phyloP scores from a whole-genome alignment of 2,113 vertebrate species.

The Sturnus vulgaris region DNA sequence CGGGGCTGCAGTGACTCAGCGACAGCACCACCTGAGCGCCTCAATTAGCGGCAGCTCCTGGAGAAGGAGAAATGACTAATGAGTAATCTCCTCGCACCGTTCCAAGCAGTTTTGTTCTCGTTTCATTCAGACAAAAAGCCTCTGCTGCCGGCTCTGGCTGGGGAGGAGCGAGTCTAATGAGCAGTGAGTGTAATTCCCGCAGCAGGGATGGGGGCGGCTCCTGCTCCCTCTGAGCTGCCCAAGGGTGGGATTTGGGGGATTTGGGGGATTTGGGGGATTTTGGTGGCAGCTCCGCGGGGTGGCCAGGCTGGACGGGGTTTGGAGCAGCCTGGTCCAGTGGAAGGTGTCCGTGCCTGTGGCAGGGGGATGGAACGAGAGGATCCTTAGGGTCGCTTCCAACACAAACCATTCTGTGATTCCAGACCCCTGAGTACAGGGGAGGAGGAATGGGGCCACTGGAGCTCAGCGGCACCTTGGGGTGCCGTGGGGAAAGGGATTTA shows the following conservation, averaged over 20 bases:
- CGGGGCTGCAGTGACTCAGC: not conserved
- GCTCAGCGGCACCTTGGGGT: not conserved
- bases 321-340: not conserved
- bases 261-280: too few species aligned
- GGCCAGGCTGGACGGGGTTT: accelerated
- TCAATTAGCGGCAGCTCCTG: not conserved
- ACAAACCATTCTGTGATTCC: not conserved
- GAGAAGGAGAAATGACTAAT: conserved; percentile 7
- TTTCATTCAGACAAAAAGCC: conserved; percentile 7
- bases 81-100: not conserved
- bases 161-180: not conserved
- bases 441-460: accelerated
- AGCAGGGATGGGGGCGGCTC: not conserved
- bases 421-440: not conserved
- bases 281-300: not conserved
- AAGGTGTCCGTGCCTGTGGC: not conserved
- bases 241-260: too few species aligned
- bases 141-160: not conserved
- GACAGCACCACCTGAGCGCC: not conserved
- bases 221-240: not conserved
- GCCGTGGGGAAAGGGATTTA: not conserved
- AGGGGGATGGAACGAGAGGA: not conserved
- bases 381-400: not conserved
- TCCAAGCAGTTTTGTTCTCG: not conserved
- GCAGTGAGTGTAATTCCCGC: not conserved